A percentile compares a stretch with the other conserved stretches of the same genome.
phyloP scores from a whole-genome alignment of 2,888 invertebrate species.

The Orchestes rusci region DNA sequence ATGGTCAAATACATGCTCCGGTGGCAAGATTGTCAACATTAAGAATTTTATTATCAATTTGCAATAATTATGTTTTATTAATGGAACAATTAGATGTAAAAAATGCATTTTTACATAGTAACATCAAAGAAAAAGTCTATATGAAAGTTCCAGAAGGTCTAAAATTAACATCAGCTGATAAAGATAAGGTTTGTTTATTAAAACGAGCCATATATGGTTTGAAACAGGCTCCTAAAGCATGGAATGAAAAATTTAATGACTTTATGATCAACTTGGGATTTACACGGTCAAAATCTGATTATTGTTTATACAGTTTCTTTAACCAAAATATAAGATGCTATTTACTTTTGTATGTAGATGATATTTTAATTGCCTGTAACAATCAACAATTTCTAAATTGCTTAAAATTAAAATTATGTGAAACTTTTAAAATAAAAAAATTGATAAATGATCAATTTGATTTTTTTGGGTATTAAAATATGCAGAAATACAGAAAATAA shows the following conservation, averaged over 20 bases:
- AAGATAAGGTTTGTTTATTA: background rate
- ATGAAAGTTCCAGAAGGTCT: background rate
- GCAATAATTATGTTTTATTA: background rate
- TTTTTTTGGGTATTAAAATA: too few species aligned
- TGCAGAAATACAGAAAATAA: too few species aligned
- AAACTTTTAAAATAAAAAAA: background rate
- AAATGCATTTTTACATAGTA: background rate
- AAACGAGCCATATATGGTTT: background rate
- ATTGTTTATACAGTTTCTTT: background rate
- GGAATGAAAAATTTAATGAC: background rate
- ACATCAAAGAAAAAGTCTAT: background rate
- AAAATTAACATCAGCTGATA: too few species aligned
- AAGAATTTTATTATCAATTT: background rate
- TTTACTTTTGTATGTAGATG: slow-evolving; percentile 1
- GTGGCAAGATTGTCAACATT: background rate
- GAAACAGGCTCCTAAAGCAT: background rate
- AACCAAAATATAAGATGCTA: background rate
- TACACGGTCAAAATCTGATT: background rate
- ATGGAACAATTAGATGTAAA: slow-evolving; percentile 1
- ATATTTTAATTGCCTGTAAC: background rate
- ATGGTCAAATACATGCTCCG: background rate
- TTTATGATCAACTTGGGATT: background rate
- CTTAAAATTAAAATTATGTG: background rate
- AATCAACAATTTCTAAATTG: background rate
- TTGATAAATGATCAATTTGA: too few species aligned